These are phyloP conservation scores for Latheticus oryzae DNA, from an alignment of 2,888 invertebrate genomes.

Conservation along the genomic window DNA sequence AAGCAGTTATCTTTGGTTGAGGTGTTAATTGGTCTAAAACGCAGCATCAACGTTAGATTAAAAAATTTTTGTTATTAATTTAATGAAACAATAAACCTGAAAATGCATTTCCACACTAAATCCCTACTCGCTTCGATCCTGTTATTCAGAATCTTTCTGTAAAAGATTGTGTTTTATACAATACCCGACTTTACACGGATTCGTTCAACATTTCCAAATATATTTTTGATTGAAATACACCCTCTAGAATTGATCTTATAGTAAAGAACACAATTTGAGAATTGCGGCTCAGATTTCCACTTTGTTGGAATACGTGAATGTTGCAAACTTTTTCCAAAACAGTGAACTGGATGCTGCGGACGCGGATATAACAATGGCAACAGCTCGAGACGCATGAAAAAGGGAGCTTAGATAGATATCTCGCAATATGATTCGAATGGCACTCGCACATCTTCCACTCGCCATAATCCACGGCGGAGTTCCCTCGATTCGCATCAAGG, in stretches of 20 bases:
- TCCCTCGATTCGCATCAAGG: slow-evolving; percentile 59
- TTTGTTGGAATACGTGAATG: slow-evolving; percentile 8
- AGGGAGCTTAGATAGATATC: slow-evolving; percentile 62
- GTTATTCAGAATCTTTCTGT: slow-evolving; percentile 24
- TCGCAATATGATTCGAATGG: slow-evolving; percentile 62
- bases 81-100: too few species aligned
- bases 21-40: too few species aligned
- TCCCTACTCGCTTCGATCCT: too few species aligned
- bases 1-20: too few species aligned
- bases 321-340: slow-evolving; percentile 39
- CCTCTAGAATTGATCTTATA: slow-evolving; percentile 59
- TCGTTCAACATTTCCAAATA: slow-evolving; percentile 58
- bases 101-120: too few species aligned
- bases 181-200: slow-evolving; percentile 56
- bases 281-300: slow-evolving; percentile 37
- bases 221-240: slow-evolving; percentile 62
- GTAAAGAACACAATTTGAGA: slow-evolving; percentile 36
- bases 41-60: slow-evolving; percentile 40
- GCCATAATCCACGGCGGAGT: slow-evolving; percentile 60
- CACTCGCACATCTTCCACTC: slow-evolving; percentile 60
- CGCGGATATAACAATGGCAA: slow-evolving; percentile 59
- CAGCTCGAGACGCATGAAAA: slow-evolving; percentile 59
- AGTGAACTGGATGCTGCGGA: slow-evolving; percentile 49
- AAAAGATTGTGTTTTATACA: slow-evolving; percentile 59
- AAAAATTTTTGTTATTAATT: too few species aligned